Base-by-base conservation (phyloP, 2,113 vertebrate species). In the Pica pica region DNA sequence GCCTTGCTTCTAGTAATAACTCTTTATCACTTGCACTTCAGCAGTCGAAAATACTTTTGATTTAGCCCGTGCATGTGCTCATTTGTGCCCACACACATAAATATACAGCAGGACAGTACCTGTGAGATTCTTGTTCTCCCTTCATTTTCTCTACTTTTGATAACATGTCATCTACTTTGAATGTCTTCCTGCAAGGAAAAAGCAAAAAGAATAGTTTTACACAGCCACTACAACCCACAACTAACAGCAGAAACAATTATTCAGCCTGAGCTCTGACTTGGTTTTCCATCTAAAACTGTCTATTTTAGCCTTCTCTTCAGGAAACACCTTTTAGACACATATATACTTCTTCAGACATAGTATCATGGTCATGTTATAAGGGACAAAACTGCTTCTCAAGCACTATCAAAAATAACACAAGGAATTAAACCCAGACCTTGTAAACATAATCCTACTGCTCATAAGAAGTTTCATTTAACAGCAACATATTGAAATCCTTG, bases 111-210 rank as follows among this genome's bases (percentile, higher is more conserved):
- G 59, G 18, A 84, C 93, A 90, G 97, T 98, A 99, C 99, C 99
- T 99, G 98, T 99, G 98, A 97, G 99, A 99, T 97, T 99, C 99
- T 97, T 99, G 99, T 92, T 99, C 99, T 97, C 98, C 99, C 97
- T 98, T 99, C 99, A 99, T 99, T 97, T 98, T 99, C 97, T 99
- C 99, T 94, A 99, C 99, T 96, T 98, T 99, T 94, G 98, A 98
- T 96, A 99, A 98, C 98, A 99, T 98, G 77, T 99, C 99, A 96
- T 99, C 99, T 97, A 99, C 99, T 99, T 99, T 99, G 97, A 99
- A 99, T 56, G 98, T 96, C 98, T 99, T 99, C 97, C 99, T 99
- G 96, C 15, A 89, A 92, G 95, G 91, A 96, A 97, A 77, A 86
- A 80, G 49, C 69, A 79, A 53, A 82, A 86, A 47, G 1, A 53